These are phyloP conservation scores for Apocheima hispidaria DNA, from an alignment of 2,888 invertebrate species.

Conservation along the genomic window DNA sequence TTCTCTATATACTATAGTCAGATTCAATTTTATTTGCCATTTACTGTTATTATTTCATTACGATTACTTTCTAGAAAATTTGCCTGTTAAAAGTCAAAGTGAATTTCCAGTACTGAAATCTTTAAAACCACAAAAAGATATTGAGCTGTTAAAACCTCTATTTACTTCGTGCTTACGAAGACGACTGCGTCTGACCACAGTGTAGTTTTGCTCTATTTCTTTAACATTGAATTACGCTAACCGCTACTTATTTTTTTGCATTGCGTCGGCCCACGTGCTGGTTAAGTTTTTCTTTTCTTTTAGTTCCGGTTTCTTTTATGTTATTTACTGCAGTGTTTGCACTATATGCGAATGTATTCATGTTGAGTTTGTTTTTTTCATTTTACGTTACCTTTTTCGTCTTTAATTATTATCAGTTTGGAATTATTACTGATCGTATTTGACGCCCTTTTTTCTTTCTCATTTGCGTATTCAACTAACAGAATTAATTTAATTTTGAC, in stretches of 20 bases:
- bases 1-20: no score
- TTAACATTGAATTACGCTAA: conserved; percentile 56
- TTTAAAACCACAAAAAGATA: conserved; percentile 23
- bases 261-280: conserved; percentile 38
- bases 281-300: conserved; percentile 40
- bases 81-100: not conserved
- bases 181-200: conserved; percentile 41
- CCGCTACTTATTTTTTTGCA: conserved; percentile 52
- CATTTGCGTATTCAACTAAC: no score
- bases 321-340: conserved; percentile 12
- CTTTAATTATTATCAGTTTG: no score
- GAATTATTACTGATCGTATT: no score
- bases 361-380: not conserved
- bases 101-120: not conserved
- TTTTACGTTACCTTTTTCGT: not conserved
- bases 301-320: conserved; percentile 36
- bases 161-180: conserved; percentile 38
- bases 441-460: no score
- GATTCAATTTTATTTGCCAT: no score
- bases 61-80: not conserved
- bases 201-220: conserved; percentile 59
- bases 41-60: not conserved
- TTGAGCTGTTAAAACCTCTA: conserved; percentile 34
- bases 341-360: conserved; percentile 6
- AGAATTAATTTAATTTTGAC: no score